Evolutionary conservation across 1,140 invertebrate species (phyloP).

Genomic region (Papilio dardanus): DNA sequence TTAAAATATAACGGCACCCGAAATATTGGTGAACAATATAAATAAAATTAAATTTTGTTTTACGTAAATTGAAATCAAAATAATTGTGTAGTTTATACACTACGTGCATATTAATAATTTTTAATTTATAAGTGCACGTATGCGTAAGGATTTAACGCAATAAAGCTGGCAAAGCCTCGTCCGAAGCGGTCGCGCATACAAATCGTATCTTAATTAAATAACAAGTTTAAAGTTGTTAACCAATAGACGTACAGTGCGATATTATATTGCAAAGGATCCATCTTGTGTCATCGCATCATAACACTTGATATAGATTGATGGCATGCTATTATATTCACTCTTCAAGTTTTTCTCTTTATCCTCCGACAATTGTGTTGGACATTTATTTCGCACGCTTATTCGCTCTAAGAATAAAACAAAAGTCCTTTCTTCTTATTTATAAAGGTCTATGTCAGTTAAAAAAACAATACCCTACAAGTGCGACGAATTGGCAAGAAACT

Average conservation of each 20-base stretch:
- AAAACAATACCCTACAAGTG: background rate
- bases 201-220: constrained; percentile 57
- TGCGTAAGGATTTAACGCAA: background rate
- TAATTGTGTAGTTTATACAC: background rate
- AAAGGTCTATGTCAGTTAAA: background rate
- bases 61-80: background rate
- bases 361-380: background rate
- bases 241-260: constrained; percentile 54
- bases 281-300: constrained; percentile 62
- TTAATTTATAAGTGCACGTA: background rate
- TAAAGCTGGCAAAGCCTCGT: constrained; percentile 4
- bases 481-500: background rate
- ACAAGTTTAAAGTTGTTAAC: constrained; percentile 52
- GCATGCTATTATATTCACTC: constrained; percentile 44
- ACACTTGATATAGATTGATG: constrained; percentile 74
- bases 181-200: constrained; percentile 31
- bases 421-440: constrained; percentile 2
- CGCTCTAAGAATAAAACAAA: constrained; percentile 8
- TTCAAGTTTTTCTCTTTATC: constrained; percentile 23
- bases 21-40: too few relatives aligned
- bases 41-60: background rate
- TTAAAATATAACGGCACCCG: background rate
- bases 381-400: constrained; percentile 14
- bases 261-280: constrained; percentile 62
- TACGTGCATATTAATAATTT: constrained; percentile 1